Base-by-base conservation (phyloP, 1,140 invertebrate genomes). In the Halictus rubicundus region DNA sequence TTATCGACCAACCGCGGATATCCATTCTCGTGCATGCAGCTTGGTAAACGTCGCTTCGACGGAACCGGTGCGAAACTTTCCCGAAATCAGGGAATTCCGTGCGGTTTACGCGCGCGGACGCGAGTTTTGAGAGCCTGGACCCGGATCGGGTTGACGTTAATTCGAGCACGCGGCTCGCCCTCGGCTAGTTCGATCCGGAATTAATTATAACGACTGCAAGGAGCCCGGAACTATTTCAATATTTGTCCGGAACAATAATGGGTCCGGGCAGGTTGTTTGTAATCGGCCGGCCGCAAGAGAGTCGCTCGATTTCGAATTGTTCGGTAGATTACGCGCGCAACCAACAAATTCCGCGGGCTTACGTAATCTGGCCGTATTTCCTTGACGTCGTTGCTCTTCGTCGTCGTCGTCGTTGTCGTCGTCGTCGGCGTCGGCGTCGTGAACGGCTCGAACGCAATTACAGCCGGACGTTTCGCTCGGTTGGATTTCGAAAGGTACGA, bases 271-370 rank as follows among this genome's bases (percentile, higher is more conserved):
- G 60, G n/a, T 16, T 39, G 59, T 71, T 73, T 73, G 63, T 16
- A 73, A 57, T 39, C 9, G 25, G 21, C 37, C 25, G 23, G 37
- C 19, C 52, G 37, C 21, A 21, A 19, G 49, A n/a, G 63, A 46
- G 70, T 54, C 72, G 61, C 37, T 39, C 63, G 37, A 60, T 52
- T 74, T 25, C 4, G 37, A 79, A 79, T 77, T 69, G 75, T 79
- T 60, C 27, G 32, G 14, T 14, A 21, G 39, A 60, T 79, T 68
- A 66, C 63, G 39, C n/a, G 60, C n/a, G 54, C 63, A 25, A 21
- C 37, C 49, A 68, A 68, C 63, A 42, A 79, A 74, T 66, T 74
- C 7, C 27, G 49, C 39, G 61, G 16, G 52, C 25, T 23, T 25
- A 39, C 61, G 63, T 66, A 46, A 73, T 73, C 25, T 12, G 49